phyloP scores from a whole-genome alignment of 1,140 invertebrate species.

The Ostrea edulis region DNA sequence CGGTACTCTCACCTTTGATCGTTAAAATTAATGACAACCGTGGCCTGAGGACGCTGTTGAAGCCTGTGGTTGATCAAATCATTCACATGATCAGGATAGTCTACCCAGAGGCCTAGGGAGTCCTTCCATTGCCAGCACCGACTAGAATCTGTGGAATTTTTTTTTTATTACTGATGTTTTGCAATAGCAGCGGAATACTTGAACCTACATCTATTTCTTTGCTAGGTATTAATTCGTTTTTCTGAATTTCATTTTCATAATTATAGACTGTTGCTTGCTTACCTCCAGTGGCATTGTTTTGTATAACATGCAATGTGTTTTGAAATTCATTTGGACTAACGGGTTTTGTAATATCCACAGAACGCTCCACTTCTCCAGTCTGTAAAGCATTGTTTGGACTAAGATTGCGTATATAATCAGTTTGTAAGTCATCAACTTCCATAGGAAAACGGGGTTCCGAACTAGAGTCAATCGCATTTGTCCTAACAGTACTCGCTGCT shows the following conservation, averaged over 20 bases:
- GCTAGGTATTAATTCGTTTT: background rate
- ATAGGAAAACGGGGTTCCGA: background rate
- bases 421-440: background rate
- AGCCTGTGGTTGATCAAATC: background rate
- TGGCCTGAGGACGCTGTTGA: background rate
- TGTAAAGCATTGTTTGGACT: background rate
- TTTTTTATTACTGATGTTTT: background rate
- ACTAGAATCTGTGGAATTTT: background rate
- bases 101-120: background rate
- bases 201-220: background rate
- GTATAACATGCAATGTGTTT: background rate
- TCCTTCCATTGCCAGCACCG: background rate
- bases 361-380: background rate
- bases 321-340: background rate
- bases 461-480: no score
- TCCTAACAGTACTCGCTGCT: background rate
- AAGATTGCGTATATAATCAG: background rate
- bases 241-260: background rate
- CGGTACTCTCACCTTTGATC: background rate
- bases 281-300: background rate
- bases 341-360: background rate
- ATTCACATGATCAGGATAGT: background rate
- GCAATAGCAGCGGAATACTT: background rate
- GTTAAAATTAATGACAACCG: background rate
- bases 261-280: background rate